Conservation (phyloP, 2,888 invertebrate genomes). For the Dicycla oo region DNA sequence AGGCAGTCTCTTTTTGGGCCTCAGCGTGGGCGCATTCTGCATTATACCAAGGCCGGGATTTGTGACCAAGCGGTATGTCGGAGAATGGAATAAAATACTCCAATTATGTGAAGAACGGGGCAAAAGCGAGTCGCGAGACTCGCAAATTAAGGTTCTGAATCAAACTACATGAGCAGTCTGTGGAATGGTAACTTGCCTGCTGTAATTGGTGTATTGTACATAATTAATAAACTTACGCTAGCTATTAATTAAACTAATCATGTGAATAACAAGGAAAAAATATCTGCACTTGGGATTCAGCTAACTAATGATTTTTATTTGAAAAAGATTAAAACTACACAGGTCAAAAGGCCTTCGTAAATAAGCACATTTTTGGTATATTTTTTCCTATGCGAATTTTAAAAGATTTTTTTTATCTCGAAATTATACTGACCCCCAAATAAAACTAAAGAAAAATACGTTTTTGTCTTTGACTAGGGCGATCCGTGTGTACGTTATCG, state of each 20-base stretch:
- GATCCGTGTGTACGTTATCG: no score
- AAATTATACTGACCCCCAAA: neutral
- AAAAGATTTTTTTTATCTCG: neutral
- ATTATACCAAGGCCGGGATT: no score
- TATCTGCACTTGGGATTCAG: neutral
- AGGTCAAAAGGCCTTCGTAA: no score
- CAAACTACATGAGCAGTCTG: neutral
- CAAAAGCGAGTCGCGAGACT: neutral
- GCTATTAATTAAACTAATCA: neutral
- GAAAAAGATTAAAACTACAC: no score
- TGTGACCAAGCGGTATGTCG: no score
- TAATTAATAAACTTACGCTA: neutral
- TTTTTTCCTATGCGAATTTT: neutral
- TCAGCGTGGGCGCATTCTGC: no score
- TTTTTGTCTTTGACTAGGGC: no score
- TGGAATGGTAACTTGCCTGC: neutral
- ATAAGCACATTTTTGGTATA: no score
- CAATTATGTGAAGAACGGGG: neutral
- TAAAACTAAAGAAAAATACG: neutral
- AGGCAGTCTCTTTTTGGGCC: no score
- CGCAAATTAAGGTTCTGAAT: neutral
- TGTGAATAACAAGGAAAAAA: neutral
- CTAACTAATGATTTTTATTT: neutral
- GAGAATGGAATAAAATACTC: no score
- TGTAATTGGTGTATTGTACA: neutral